These are phyloP conservation scores for Pelosia muscerda DNA, from an alignment of 2,888 invertebrate genomes.

Conservation along the genomic window DNA sequence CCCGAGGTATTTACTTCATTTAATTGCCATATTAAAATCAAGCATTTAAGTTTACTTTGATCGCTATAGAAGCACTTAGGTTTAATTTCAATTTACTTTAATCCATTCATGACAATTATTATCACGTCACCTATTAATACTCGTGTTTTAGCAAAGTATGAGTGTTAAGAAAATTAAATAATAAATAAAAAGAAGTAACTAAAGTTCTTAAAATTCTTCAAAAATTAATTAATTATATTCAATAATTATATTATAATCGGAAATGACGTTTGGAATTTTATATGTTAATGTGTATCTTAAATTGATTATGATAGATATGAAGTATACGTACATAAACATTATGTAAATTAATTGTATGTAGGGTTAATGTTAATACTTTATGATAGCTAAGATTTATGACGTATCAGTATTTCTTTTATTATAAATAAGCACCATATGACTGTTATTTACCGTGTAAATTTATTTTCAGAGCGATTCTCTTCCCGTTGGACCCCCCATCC, in stretches of 20 bases:
- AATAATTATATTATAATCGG: too few species aligned
- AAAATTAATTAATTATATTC: too few species aligned
- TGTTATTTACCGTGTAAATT: not conserved
- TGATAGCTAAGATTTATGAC: not conserved
- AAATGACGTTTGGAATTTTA: too few species aligned
- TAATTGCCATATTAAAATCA: not conserved
- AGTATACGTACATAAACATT: too few species aligned
- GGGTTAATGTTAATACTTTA: not conserved
- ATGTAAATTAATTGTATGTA: too few species aligned
- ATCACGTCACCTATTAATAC: not conserved
- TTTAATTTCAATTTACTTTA: too few species aligned
- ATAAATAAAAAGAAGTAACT: too few species aligned
- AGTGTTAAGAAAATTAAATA: too few species aligned
- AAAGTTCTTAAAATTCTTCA: too few species aligned
- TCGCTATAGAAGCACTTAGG: not conserved
- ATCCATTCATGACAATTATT: not conserved
- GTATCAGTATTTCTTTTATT: not conserved
- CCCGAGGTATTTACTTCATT: constrained; percentile 77
- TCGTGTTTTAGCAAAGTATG: not conserved
- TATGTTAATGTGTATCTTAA: too few species aligned
- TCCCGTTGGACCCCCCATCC: constrained; percentile 65
- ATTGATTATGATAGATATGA: too few species aligned
- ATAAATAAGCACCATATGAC: not conserved
- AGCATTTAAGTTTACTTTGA: not conserved
- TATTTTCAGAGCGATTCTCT: constrained; percentile 60